Evolutionary conservation across 2,113 vertebrate species (phyloP).

Genomic region (Saccopteryx bilineata): DNA sequence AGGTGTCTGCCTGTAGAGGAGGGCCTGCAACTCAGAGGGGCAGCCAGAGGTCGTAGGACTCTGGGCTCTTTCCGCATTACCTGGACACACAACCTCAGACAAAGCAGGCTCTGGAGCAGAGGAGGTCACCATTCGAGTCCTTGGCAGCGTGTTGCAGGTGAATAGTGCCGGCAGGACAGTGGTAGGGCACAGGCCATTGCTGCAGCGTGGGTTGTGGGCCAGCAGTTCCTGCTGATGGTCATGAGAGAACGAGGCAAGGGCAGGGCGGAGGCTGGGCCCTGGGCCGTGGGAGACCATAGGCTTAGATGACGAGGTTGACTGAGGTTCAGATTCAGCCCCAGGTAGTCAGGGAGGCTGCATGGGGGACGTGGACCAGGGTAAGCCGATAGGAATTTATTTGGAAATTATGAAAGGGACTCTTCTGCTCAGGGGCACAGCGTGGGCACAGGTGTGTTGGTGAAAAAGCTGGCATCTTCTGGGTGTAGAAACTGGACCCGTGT

Average conservation of each 20-base stretch:
- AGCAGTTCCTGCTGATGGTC: not conserved
- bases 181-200: not conserved
- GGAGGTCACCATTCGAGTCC: not conserved
- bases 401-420: not conserved
- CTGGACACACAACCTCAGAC: not conserved
- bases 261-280: rapidly evolving
- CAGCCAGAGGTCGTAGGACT: no score
- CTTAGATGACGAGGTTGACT: not conserved
- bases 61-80: not conserved
- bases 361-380: not conserved
- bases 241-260: not conserved
- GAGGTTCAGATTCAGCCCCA: not conserved
- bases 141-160: not conserved
- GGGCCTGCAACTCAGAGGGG: rapidly evolving
- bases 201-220: rapidly evolving
- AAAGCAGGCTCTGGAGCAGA: not conserved
- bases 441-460: not conserved
- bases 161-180: rapidly evolving
- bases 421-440: not conserved
- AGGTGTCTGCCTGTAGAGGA: not conserved
- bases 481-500: rapidly evolving
- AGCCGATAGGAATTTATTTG: not conserved
- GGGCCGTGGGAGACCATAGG: rapidly evolving
- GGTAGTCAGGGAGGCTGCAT: not conserved
- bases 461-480: not conserved